A percentile compares a stretch with the other conserved stretches of the same genome.
These are phyloP conservation scores for Melanargia galathea DNA, from an alignment of 2,888 invertebrate genomes.

Conservation along the genomic window DNA sequence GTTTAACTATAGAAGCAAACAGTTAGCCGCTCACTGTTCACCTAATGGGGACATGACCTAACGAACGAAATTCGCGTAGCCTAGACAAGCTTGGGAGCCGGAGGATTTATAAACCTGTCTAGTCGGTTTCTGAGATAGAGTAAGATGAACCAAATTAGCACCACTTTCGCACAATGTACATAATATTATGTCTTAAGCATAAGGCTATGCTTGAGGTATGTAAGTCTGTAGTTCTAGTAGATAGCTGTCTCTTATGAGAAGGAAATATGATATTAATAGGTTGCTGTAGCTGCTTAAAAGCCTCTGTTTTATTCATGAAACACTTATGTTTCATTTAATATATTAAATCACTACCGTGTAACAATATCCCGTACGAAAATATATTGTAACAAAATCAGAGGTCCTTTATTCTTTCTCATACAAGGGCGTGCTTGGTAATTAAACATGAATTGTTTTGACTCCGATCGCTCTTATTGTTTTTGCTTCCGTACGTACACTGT, in stretches of 20 bases:
- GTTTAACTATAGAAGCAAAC: too few species aligned
- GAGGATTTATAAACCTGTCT: too few species aligned
- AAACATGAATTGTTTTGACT: constrained; percentile 19
- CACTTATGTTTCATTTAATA: neutral
- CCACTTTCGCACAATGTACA: too few species aligned
- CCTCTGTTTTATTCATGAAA: neutral
- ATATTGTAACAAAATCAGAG: constrained; percentile 16
- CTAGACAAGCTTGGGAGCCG: too few species aligned
- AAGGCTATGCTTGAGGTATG: too few species aligned
- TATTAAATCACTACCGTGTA: constrained; percentile 10
- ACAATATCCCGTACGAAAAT: constrained; percentile 4
- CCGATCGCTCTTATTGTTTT: constrained; percentile 1
- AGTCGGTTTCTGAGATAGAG: too few species aligned
- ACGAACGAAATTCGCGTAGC: too few species aligned
- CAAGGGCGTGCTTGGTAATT: constrained; percentile 12
- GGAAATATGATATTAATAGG: neutral
- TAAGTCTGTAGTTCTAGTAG: too few species aligned
- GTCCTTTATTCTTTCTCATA: constrained; percentile 4
- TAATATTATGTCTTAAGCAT: too few species aligned
- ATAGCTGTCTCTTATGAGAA: neutral
- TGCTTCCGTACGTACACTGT: constrained; percentile 8
- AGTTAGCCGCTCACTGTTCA: too few species aligned
- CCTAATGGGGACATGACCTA: too few species aligned
- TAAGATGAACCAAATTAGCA: too few species aligned
- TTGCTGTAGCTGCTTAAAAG: neutral